Evolutionary conservation across 2,888 invertebrate species (phyloP), one percentile per base, ranked within the genome.

Genomic region (Phania funesta): DNA sequence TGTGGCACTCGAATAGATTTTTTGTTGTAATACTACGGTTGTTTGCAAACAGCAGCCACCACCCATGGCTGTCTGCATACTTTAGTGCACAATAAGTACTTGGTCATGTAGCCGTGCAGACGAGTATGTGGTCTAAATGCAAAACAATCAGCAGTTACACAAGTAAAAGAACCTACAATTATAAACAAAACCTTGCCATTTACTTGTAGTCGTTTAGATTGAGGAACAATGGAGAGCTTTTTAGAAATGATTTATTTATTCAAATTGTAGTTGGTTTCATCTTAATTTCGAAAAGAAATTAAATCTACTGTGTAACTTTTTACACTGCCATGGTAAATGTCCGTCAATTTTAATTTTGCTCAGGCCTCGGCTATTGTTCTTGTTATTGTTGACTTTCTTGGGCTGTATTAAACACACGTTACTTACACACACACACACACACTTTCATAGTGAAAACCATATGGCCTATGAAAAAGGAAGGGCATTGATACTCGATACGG

Each of bases 311-410:
- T 77, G 81, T 74, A 82, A 82, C 81, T 82, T 82, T 74, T 82
- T 81, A 82, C 76, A 82, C 77, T 82, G 81, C 78, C 77, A 82
- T 78, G 74, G 77, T 82, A 70, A 82, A 82, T 78, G 77, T 82
- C 81, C 65, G 81, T 78, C 68, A 82, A 82, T 68, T 77, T 76
- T 29, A 60, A 67, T 77, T 58, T 67, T 65, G 22, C 41, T 64
- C 3, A n/a, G 44, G 32, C 41, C 60, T 24, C 48, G 46, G 13
- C 24, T 60, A 18, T 54, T 65, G 46, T 35, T 29, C 13, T 50
- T 32, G 41, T n/a, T 26, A 18, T 18, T 7, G 29, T 41, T 26
- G 11, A 9, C 18, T 9, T 52, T 32, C n/a, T n/a, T n/a, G n/a
- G n/a, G n/a, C n/a, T n/a, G n/a, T n/a, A n/a, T n/a, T n/a, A n/a